Percentiles rank a stretch among this genome's conserved stretches.
These are phyloP conservation scores for Sminthurinus signatus DNA, from an alignment of 1,140 invertebrate species.

Conservation along the genomic window DNA sequence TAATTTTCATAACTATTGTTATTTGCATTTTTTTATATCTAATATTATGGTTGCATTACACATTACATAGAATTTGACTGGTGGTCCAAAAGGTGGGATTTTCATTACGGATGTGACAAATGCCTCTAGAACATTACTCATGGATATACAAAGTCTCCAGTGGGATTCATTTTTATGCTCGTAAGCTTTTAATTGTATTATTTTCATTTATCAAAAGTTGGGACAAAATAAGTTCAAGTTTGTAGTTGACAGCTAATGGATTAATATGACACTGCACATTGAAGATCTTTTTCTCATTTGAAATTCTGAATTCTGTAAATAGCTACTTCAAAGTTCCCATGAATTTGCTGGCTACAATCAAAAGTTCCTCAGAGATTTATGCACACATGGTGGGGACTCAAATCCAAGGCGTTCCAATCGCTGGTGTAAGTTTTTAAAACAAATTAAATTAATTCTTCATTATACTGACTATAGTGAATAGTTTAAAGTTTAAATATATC, in stretches of 20 bases:
- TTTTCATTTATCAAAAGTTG: too few species aligned
- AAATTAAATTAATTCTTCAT: neutral
- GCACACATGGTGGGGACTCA: constrained; percentile 65
- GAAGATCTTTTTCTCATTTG: too few species aligned
- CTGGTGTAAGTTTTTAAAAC: constrained; percentile 60
- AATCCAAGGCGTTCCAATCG: constrained; percentile 75
- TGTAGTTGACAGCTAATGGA: too few species aligned
- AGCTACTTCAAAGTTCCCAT: constrained; percentile 83
- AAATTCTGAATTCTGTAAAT: too few species aligned
- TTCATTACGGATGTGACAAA: constrained; percentile 96
- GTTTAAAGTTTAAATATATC: neutral
- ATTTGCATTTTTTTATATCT: neutral
- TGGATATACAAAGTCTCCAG: constrained; percentile 78
- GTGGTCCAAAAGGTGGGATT: constrained; percentile 67
- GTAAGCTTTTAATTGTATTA: too few species aligned
- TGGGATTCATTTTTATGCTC: constrained; percentile 79
- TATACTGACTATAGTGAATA: neutral
- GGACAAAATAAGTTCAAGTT: too few species aligned
- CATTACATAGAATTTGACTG: constrained; percentile 77
- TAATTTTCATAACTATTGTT: neutral
- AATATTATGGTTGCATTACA: neutral
- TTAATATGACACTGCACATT: too few species aligned
- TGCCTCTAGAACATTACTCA: constrained; percentile 89
- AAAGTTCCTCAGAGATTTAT: constrained; percentile 86
- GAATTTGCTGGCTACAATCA: constrained; percentile 77